Evolutionary conservation across 2,888 invertebrate species (phyloP).

Genomic region (Vannuccia rotundouncinata): DNA sequence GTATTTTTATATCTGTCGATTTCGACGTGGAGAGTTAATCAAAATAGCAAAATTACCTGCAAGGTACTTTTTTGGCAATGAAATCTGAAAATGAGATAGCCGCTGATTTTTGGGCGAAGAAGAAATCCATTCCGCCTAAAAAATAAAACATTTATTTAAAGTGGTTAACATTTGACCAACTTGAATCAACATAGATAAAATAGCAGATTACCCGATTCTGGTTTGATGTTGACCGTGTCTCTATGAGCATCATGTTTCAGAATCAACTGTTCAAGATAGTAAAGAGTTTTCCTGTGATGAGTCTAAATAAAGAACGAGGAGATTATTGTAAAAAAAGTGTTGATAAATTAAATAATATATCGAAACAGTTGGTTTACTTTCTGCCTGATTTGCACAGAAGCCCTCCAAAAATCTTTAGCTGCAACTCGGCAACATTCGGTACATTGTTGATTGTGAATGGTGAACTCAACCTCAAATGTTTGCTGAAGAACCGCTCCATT

Average conservation of each 20-base stretch:
- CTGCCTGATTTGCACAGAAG: conserved; percentile 63
- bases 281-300: conserved; percentile 91
- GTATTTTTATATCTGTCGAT: no score
- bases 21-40: no score
- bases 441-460: conserved; percentile 86
- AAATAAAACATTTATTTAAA: no score
- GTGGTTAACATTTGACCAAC: neutral
- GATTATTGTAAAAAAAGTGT: conserved; percentile 31
- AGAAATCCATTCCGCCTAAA: conserved; percentile 88
- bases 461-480: conserved; percentile 86
- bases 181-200: neutral
- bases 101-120: conserved; percentile 76
- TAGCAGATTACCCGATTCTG: conserved; percentile 56
- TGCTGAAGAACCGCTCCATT: conserved; percentile 84
- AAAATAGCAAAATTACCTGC: no score
- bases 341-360: conserved; percentile 13
- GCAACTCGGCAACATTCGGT: conserved; percentile 91
- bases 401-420: conserved; percentile 95
- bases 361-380: conserved; percentile 48
- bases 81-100: conserved; percentile 94
- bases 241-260: conserved; percentile 66
- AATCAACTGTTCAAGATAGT: conserved; percentile 90
- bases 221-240: conserved; percentile 78
- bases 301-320: conserved; percentile 61
- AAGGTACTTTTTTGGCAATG: conserved; percentile 75